These are phyloP conservation scores for Oithona nana DNA, from an alignment of 2,888 invertebrate species.

Conservation along the genomic window DNA sequence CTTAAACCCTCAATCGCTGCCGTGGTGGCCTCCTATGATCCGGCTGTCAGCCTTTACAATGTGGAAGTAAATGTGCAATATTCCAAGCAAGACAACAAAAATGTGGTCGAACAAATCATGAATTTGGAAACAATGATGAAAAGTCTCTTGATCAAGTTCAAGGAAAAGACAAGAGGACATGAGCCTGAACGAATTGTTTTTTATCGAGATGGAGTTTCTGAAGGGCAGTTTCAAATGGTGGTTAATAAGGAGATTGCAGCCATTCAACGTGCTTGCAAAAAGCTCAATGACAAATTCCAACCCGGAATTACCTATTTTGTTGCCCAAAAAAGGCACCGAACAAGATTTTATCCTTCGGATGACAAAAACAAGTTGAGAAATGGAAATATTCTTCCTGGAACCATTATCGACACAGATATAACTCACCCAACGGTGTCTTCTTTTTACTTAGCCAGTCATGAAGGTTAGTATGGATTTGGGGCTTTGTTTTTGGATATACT, in stretches of 20 bases:
- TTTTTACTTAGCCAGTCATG: conserved; percentile 96
- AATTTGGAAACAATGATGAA: conserved; percentile 47
- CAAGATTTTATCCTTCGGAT: conserved; percentile 39
- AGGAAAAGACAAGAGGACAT: conserved; percentile 27
- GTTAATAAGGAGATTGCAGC: conserved; percentile 11
- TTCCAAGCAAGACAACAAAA: conserved; percentile 30
- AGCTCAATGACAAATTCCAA: conserved; percentile 72
- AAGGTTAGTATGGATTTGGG: conserved; percentile 47
- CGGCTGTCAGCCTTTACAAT: conserved; percentile 45
- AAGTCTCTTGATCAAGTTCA: conserved; percentile 43
- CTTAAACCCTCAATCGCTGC: conserved; percentile 24
- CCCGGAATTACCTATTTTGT: conserved; percentile 97
- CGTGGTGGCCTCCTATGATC: conserved; percentile 56
- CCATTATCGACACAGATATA: conserved; percentile 97
- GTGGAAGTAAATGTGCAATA: conserved; percentile 54
- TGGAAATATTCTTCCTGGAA: conserved; percentile 98
- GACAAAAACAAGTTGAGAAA: conserved; percentile 51
- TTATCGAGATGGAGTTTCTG: conserved; percentile 64
- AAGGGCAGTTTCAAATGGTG: conserved; percentile 48
- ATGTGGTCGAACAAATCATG: conserved; percentile 44
- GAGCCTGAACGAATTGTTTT: conserved; percentile 47
- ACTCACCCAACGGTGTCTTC: conserved; percentile 99
- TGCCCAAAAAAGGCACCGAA: conserved; percentile 97
- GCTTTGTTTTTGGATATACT: neutral
- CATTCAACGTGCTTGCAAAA: conserved; percentile 42